These are phyloP conservation scores for Carassius auratus DNA, from an alignment of 2,113 vertebrate genomes.

Conservation along the genomic window DNA sequence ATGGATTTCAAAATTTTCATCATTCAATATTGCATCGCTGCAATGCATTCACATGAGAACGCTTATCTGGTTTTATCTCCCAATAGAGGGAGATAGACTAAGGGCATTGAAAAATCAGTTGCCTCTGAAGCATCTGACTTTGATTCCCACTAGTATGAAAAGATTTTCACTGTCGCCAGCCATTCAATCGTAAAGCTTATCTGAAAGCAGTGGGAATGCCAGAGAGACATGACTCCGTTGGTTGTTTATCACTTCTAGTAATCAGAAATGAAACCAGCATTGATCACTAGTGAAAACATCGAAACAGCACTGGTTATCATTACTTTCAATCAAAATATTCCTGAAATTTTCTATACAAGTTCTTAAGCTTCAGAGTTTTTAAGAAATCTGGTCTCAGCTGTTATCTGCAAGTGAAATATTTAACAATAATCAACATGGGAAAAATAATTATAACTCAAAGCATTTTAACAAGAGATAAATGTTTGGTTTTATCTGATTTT, in stretches of 20 bases:
- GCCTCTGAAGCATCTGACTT: slow-evolving; percentile 29
- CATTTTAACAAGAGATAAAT: not conserved
- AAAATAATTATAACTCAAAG: slow-evolving; percentile 2
- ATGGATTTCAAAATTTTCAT: slow-evolving; percentile 44
- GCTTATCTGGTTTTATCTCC: slow-evolving; percentile 36
- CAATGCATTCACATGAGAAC: slow-evolving; percentile 12
- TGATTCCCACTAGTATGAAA: slow-evolving; percentile 20
- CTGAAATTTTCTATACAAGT: not conserved
- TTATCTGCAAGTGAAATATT: slow-evolving; percentile 4
- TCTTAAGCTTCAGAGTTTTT: not conserved
- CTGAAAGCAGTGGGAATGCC: slow-evolving; percentile 6
- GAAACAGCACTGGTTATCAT: not conserved
- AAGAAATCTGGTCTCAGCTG: not conserved
- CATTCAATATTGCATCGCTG: slow-evolving; percentile 40
- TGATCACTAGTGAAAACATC: not conserved
- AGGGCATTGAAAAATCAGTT: slow-evolving; percentile 13
- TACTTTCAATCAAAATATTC: not conserved
- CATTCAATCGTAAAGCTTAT: not conserved
- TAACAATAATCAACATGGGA: slow-evolving; percentile 7
- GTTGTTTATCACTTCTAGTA: not conserved
- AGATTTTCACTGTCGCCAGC: slow-evolving; percentile 5
- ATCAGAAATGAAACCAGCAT: not conserved
- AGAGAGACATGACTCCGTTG: not conserved
- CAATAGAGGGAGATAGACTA: slow-evolving; percentile 14
- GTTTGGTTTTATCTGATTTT: slow-evolving; percentile 37